Conservation (phyloP, 2,113 vertebrate genomes). For the Rutilus rutilus region DNA sequence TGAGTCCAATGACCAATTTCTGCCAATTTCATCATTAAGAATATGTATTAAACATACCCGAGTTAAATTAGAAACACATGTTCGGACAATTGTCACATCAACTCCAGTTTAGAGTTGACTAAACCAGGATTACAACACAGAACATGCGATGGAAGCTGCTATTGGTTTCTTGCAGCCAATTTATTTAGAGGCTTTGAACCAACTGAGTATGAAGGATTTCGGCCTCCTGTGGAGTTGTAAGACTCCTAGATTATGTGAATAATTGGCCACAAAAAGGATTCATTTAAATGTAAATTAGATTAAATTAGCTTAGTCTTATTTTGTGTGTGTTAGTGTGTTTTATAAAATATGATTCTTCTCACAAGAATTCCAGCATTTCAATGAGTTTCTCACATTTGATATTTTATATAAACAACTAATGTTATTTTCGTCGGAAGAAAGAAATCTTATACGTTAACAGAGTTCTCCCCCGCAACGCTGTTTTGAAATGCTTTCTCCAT, state of each 20-base stretch:
- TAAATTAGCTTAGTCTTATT: constrained; percentile 62
- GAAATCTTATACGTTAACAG: constrained; percentile 12
- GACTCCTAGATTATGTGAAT: constrained; percentile 63
- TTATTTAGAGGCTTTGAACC: constrained; percentile 57
- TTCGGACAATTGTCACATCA: constrained; percentile 36
- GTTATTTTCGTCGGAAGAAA: constrained; percentile 12
- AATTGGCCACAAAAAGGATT: constrained; percentile 65
- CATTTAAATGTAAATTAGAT: constrained; percentile 67
- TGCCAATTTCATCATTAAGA: constrained; percentile 58
- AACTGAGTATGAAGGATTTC: constrained; percentile 59
- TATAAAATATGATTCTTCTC: constrained; percentile 29
- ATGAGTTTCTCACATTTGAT: constrained; percentile 36
- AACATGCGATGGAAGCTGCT: constrained; percentile 49
- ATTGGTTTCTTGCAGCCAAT: constrained; percentile 53
- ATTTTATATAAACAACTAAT: constrained; percentile 51
- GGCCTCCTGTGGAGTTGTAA: constrained; percentile 59
- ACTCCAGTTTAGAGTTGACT: constrained; percentile 36
- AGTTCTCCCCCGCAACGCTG: constrained; percentile 1
- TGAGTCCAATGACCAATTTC: constrained; percentile 63
- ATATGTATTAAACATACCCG: neutral
- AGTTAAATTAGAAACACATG: constrained; percentile 32
- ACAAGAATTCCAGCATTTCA: constrained; percentile 34
- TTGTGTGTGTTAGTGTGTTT: constrained; percentile 41
- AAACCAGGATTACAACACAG: constrained; percentile 47
- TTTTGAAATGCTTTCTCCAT: constrained; percentile 42